Percentiles rank a stretch among this genome's conserved stretches.
phyloP scores from a whole-genome alignment of 2,888 invertebrate genomes.

The Stenurella melanura region DNA sequence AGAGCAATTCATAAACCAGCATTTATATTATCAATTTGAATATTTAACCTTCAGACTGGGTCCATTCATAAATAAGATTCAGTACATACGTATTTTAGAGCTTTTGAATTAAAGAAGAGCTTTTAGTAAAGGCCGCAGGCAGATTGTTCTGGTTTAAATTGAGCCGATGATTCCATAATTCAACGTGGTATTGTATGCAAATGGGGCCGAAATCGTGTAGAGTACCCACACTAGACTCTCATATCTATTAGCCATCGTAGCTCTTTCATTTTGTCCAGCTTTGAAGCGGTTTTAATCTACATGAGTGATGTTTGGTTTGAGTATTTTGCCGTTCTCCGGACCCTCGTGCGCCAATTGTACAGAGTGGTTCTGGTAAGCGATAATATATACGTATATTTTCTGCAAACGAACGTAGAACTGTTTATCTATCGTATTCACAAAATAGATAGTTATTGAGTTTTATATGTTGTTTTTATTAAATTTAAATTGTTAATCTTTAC shows the following conservation, averaged over 20 bases:
- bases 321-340: conserved; percentile 18
- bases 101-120: conserved; percentile 23
- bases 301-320: conserved; percentile 43
- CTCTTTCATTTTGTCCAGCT: conserved; percentile 45
- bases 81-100: neutral
- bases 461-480: too few relatives aligned
- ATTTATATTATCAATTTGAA: conserved; percentile 12
- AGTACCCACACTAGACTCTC: conserved; percentile 35
- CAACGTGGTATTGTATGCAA: conserved; percentile 53
- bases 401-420: too few relatives aligned
- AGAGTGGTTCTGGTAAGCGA: neutral
- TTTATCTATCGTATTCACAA: too few relatives aligned
- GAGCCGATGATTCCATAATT: conserved; percentile 55
- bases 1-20: neutral
- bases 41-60: conserved; percentile 21
- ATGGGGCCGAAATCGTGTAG: conserved; percentile 46
- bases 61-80: conserved; percentile 21
- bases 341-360: neutral
- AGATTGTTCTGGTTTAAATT: conserved; percentile 51
- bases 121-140: conserved; percentile 39
- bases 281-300: conserved; percentile 49
- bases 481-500: too few relatives aligned
- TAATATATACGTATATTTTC: too few relatives aligned
- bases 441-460: too few relatives aligned
- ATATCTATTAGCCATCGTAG: conserved; percentile 50